Conservation (phyloP, 2,888 invertebrate species). For the Drosophila testacea region DNA sequence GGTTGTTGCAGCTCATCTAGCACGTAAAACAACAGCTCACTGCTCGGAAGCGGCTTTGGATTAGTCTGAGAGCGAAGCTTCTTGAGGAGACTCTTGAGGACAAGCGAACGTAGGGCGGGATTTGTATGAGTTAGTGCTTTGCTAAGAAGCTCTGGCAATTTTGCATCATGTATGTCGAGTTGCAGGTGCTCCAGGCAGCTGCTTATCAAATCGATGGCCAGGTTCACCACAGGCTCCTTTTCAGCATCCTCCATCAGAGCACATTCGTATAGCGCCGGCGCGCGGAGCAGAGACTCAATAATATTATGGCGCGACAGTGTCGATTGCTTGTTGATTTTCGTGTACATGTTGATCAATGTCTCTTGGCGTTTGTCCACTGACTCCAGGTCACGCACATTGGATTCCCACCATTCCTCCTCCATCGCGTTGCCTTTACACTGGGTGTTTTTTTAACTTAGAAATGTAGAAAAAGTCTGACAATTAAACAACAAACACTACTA, state of each 20-base stretch:
- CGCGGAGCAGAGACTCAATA: conserved; percentile 85
- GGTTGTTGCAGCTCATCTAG: conserved; percentile 77
- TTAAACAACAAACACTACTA: background rate
- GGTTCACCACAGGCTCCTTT: conserved; percentile 87
- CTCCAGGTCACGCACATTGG: conserved; percentile 85
- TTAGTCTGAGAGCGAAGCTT: conserved; percentile 56
- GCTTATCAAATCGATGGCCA: conserved; percentile 89
- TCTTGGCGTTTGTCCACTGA: conserved; percentile 85
- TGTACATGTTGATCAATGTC: conserved; percentile 85
- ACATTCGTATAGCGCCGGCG: conserved; percentile 88
- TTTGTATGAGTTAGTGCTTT: conserved; percentile 88
- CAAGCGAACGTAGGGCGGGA: conserved; percentile 88
- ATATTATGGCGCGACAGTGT: conserved; percentile 83
- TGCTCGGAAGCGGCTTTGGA: conserved; percentile 49
- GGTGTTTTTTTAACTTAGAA: background rate
- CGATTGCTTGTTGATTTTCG: conserved; percentile 84
- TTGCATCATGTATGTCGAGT: conserved; percentile 57
- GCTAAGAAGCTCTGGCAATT: conserved; percentile 87
- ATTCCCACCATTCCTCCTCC: conserved; percentile 86
- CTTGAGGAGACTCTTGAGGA: conserved; percentile 87
- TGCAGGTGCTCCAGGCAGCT: conserved; percentile 86
- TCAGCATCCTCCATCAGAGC: conserved; percentile 39
- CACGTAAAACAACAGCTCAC: conserved; percentile 68
- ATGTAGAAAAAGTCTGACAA: background rate
- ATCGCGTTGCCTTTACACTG: conserved; percentile 47